Conservation (phyloP, 2,797 vertebrate genomes). For the Leontopithecus rosalia region DNA sequence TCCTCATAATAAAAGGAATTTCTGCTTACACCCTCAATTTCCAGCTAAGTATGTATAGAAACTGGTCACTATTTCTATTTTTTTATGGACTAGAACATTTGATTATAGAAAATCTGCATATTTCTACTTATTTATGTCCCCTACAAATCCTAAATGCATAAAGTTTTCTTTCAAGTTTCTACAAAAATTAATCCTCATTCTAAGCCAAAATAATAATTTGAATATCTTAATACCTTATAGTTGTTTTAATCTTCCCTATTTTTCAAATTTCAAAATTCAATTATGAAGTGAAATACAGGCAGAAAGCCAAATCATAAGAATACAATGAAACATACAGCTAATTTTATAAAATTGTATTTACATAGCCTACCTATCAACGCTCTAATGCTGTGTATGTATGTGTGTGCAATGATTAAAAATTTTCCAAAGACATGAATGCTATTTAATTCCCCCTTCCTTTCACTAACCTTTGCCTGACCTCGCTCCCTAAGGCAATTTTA, state of each 20-base stretch:
- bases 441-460: conserved; percentile 88
- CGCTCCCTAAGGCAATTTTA: conserved; percentile 81
- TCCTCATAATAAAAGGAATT: not conserved
- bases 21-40: not conserved
- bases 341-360: conserved; percentile 46
- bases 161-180: not conserved
- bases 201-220: not conserved
- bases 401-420: conserved; percentile 84
- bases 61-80: not conserved
- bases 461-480: conserved; percentile 89
- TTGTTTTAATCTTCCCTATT: conserved; percentile 60
- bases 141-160: not conserved
- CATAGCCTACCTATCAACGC: conserved; percentile 58
- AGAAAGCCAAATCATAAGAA: conserved; percentile 34
- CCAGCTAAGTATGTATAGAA: not conserved
- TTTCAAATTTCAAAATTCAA: conserved; percentile 63
- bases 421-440: conserved; percentile 79
- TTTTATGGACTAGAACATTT: not conserved
- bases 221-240: conserved; percentile 43
- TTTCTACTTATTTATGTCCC: not conserved
- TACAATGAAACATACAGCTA: conserved; percentile 62
- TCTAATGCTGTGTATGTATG: conserved; percentile 45
- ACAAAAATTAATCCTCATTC: not conserved
- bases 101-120: not conserved
- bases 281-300: conserved; percentile 24